These are phyloP conservation scores for Crotalus viridis DNA, from an alignment of 2,113 vertebrate genomes.

Conservation along the genomic window DNA sequence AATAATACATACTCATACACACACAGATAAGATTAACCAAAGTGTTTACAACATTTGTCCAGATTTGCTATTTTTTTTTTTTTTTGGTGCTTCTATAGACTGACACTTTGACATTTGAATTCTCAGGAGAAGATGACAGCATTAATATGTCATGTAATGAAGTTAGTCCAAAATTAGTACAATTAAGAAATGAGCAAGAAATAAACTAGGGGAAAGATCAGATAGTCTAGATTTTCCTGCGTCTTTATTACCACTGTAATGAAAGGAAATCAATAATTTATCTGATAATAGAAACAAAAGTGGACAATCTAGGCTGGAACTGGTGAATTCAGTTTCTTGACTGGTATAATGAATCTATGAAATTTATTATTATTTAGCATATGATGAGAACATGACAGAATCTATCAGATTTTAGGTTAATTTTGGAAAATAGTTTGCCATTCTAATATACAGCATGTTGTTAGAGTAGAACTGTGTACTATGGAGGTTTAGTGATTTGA, in stretches of 20 bases:
- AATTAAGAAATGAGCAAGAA: not conserved
- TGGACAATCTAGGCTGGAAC: fast-evolving
- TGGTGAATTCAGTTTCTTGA: fast-evolving
- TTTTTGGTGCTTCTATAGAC: not conserved
- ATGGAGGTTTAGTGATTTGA: not conserved
- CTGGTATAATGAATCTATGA: fast-evolving
- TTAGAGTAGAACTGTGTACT: fast-evolving
- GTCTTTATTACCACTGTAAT: fast-evolving
- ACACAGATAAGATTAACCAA: not conserved
- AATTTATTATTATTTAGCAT: not conserved
- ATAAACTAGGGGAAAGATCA: not conserved
- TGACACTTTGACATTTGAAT: fast-evolving
- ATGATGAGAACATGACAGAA: not conserved
- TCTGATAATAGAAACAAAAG: fast-evolving
- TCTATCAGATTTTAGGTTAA: not conserved
- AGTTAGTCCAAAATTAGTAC: not conserved
- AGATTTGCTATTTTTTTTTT: not conserved
- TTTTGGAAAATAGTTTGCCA: not conserved
- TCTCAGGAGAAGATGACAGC: fast-evolving
- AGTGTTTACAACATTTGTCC: not conserved
- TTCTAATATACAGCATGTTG: not conserved
- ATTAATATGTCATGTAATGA: not conserved
- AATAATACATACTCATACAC: not conserved
- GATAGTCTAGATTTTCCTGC: fast-evolving
- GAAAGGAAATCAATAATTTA: not conserved